Percentiles rank a stretch among this genome's conserved stretches.
These are phyloP conservation scores for Canis aureus DNA, from an alignment of 2,113 vertebrate genomes.

Conservation along the genomic window DNA sequence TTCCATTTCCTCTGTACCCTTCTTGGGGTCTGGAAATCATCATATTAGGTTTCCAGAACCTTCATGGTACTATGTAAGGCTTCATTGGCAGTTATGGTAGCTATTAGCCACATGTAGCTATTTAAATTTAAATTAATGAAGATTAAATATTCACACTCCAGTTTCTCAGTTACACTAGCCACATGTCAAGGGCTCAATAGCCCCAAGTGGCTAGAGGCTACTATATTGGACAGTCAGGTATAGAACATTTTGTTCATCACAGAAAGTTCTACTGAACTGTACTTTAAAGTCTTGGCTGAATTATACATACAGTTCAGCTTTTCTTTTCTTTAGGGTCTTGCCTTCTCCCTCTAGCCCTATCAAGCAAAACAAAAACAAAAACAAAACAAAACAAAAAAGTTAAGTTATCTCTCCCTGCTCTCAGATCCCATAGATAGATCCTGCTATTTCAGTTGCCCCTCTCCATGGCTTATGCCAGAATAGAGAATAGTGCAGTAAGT, in stretches of 20 bases:
- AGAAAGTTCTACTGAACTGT: conserved; percentile 19
- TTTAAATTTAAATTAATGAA: conserved; percentile 37
- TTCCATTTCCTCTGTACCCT: not conserved
- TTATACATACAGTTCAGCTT: not conserved
- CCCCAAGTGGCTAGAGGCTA: not conserved
- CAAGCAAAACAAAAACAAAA: not conserved
- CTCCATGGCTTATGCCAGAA: conserved; percentile 26
- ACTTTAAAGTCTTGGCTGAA: not conserved
- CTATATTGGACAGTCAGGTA: not conserved
- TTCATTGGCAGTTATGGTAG: not conserved
- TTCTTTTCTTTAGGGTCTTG: conserved; percentile 34
- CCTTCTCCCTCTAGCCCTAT: not conserved
- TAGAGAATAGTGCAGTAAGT: not conserved
- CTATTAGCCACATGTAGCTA: not conserved
- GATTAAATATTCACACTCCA: conserved; percentile 41
- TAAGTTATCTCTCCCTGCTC: not conserved
- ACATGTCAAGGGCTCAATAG: conserved; percentile 12
- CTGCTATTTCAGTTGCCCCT: not conserved
- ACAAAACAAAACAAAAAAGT: not conserved
- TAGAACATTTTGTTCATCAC: not conserved
- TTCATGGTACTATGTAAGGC: not conserved
- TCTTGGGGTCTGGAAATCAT: not conserved
- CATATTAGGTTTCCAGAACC: not conserved
- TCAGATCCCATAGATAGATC: not conserved
- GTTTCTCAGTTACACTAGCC: not conserved